phyloP scores from a whole-genome alignment of 2,797 vertebrate species.

The Pelochelys cantorii region DNA sequence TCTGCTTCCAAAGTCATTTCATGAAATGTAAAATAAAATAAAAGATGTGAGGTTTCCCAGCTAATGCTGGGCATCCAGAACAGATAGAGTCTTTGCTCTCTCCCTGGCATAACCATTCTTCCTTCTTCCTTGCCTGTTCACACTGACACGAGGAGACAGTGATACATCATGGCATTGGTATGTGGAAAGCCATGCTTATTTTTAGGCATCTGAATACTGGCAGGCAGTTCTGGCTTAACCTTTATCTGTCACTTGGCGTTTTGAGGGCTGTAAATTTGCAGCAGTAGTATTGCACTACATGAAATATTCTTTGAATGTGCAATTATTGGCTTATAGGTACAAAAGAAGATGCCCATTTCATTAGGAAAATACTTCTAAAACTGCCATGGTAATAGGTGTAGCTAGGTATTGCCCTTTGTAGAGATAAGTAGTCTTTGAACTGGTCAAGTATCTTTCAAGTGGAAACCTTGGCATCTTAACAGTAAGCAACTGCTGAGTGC shows the following conservation, averaged over 20 bases:
- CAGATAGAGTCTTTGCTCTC: conserved; percentile 14
- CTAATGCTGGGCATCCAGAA: background rate
- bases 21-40: background rate
- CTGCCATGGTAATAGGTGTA: background rate
- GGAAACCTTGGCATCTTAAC: background rate
- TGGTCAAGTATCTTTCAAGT: background rate
- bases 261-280: conserved; percentile 40
- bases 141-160: conserved; percentile 47
- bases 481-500: background rate
- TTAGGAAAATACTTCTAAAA: background rate
- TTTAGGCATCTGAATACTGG: conserved; percentile 65
- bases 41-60: background rate
- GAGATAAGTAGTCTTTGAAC: background rate
- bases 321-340: background rate
- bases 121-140: conserved; percentile 3
- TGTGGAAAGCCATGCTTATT: conserved; percentile 65
- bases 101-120: background rate
- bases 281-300: conserved; percentile 32
- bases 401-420: background rate
- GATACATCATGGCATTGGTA: conserved; percentile 55
- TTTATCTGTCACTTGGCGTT: conserved; percentile 69
- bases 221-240: conserved; percentile 70
- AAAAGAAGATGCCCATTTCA: background rate
- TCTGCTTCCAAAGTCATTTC: background rate
- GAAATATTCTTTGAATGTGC: conserved; percentile 48